Percentiles rank a stretch among this genome's conserved stretches.
These are phyloP conservation scores for Aricia artaxerxes DNA, from an alignment of 2,888 invertebrate genomes.

Conservation along the genomic window DNA sequence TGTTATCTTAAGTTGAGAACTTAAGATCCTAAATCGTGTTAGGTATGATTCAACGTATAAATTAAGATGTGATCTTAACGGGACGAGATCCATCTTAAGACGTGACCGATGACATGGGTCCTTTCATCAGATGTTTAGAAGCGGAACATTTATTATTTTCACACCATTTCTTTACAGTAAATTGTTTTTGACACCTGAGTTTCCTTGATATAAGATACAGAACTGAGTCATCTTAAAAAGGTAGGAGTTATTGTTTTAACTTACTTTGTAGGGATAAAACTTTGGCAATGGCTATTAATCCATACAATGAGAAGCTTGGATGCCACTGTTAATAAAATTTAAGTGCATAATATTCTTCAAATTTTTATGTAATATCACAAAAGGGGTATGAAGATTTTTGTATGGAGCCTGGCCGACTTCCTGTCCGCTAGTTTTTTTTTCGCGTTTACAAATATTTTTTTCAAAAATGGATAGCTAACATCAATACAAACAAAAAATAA, in stretches of 20 bases:
- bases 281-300: neutral
- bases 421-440: too few species aligned
- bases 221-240: neutral
- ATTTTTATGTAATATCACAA: too few species aligned
- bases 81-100: neutral
- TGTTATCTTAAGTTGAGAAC: neutral
- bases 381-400: too few species aligned
- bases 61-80: constrained; percentile 23
- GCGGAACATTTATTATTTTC: constrained; percentile 1
- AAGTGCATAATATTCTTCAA: too few species aligned
- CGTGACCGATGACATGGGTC: neutral
- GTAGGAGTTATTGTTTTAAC: neutral
- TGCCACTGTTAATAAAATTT: too few species aligned
- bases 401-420: too few species aligned
- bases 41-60: constrained; percentile 13
- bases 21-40: neutral
- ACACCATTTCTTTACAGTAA: neutral
- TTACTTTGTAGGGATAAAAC: neutral
- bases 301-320: too few species aligned
- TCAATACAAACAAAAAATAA: too few species aligned
- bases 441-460: too few species aligned
- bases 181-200: neutral
- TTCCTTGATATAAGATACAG: neutral
- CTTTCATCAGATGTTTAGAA: neutral
- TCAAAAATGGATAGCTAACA: too few species aligned